Conservation (phyloP, 2,113 vertebrate species). For the Alligator sinensis region DNA sequence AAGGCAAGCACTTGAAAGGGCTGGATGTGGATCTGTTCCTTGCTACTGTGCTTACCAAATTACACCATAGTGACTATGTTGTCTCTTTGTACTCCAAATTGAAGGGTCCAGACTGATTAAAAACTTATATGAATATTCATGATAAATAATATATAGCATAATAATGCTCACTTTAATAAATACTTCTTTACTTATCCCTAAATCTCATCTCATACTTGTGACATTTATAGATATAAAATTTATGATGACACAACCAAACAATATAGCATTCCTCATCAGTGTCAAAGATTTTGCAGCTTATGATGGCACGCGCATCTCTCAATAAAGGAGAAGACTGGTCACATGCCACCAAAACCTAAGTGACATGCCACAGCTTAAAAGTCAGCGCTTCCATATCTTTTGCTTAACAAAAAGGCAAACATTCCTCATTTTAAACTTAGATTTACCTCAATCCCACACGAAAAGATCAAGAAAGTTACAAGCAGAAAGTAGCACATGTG, state of each 20-base stretch:
- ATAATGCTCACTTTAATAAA: background rate
- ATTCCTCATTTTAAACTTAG: background rate
- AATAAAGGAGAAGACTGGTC: background rate
- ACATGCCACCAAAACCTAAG: background rate
- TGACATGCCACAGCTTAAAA: background rate
- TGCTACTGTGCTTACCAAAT: no score
- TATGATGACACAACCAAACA: background rate
- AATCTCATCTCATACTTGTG: background rate
- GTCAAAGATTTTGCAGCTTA: background rate
- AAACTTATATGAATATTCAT: background rate
- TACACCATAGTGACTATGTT: no score
- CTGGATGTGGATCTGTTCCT: no score
- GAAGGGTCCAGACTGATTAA: background rate
- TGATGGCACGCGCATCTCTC: background rate
- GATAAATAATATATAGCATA: background rate
- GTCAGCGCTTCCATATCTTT: background rate
- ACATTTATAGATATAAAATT: background rate
- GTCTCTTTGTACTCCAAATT: background rate
- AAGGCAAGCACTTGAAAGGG: no score
- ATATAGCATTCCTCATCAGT: background rate
- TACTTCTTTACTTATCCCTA: background rate
- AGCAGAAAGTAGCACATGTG: rapidly evolving
- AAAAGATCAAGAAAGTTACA: background rate
- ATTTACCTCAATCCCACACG: background rate
- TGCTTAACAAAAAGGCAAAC: background rate